phyloP scores from a whole-genome alignment of 2,888 invertebrate genomes.

The Acrocyrtus sp. region DNA sequence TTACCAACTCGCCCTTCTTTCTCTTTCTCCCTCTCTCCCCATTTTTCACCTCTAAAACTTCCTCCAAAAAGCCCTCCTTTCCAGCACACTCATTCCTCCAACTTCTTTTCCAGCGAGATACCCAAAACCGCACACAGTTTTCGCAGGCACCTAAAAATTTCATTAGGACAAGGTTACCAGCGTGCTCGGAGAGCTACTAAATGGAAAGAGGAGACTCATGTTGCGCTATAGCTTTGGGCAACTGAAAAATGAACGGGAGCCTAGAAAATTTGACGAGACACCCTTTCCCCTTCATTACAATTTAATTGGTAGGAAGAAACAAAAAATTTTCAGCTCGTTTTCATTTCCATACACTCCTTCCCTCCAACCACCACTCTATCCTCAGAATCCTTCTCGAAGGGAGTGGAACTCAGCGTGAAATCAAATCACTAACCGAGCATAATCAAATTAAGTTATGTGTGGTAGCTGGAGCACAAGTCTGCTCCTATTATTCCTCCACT shows the following conservation, averaged over 20 bases:
- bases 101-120: no score
- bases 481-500: background rate
- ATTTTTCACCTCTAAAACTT: background rate
- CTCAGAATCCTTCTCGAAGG: no score
- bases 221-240: no score
- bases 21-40: no score
- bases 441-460: background rate
- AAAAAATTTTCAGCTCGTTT: background rate
- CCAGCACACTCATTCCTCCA: no score
- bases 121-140: no score
- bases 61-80: background rate
- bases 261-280: slow-evolving; percentile 1
- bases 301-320: slow-evolving; percentile 18
- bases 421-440: background rate
- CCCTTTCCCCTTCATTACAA: slow-evolving; percentile 17
- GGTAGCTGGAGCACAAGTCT: background rate
- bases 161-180: no score
- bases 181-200: no score
- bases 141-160: no score
- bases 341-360: background rate
- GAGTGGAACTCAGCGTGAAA: background rate
- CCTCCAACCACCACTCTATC: no score
- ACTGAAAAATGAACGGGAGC: no score
- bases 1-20: background rate
- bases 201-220: no score